Evolutionary conservation across 2,888 invertebrate species (phyloP).

Genomic region (Spisula subtruncata): DNA sequence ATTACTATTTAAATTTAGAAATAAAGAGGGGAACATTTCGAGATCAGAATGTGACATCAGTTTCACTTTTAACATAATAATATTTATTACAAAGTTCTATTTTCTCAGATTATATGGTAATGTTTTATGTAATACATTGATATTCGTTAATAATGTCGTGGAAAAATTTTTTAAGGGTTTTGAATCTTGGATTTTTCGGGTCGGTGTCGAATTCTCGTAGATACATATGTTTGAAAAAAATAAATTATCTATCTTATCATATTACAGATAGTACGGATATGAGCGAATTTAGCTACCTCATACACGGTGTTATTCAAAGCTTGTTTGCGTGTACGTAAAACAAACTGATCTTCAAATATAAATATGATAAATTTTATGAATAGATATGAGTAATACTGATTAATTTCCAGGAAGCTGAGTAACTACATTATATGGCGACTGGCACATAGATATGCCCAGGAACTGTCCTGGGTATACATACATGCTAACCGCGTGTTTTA

Average conservation of each 20-base stretch:
- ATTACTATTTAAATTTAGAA: no score
- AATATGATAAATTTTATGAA: neutral
- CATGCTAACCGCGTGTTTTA: conserved; percentile 81
- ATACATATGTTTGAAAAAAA: no score
- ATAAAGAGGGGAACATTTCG: no score
- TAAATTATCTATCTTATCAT: no score
- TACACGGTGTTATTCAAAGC: neutral
- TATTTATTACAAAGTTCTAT: neutral
- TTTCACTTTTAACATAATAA: no score
- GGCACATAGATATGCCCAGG: conserved; percentile 89
- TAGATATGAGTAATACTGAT: neutral
- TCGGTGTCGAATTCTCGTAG: no score
- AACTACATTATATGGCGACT: conserved; percentile 90
- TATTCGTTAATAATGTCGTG: neutral
- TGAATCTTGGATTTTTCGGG: no score
- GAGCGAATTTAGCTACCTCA: neutral
- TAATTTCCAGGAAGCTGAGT: conserved; percentile 88
- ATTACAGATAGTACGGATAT: no score
- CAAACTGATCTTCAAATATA: no score
- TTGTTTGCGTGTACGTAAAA: neutral
- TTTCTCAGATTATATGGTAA: neutral
- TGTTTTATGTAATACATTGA: neutral
- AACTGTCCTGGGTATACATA: conserved; percentile 88
- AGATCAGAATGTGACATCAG: no score
- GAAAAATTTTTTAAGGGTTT: no score